Percentiles rank a stretch among this genome's conserved stretches.
Conservation (phyloP, 2,113 vertebrate species). For the Hippoglossus stenolepis region DNA sequence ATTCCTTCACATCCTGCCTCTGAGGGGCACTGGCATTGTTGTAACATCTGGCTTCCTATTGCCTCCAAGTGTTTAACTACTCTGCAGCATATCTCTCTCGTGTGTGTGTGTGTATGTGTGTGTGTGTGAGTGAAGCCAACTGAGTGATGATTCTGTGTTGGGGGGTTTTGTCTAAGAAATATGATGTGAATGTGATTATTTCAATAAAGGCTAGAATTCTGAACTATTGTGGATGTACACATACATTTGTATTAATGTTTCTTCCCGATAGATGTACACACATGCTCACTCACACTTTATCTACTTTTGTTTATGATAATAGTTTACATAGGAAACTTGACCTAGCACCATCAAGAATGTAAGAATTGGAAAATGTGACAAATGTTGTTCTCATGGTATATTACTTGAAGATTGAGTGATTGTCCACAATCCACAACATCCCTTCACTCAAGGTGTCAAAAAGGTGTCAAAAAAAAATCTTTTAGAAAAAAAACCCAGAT, state of each 20-base stretch:
- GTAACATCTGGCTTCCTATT: constrained; percentile 66
- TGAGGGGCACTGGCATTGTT: constrained; percentile 65
- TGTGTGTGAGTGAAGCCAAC: neutral
- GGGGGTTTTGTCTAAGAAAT: neutral
- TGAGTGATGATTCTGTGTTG: neutral
- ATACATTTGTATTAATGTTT: neutral
- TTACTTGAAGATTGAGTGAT: too few species aligned
- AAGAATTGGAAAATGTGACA: too few species aligned
- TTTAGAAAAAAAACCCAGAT: too few species aligned
- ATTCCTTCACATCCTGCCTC: constrained; percentile 42
- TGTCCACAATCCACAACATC: too few species aligned
- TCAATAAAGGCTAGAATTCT: neutral
- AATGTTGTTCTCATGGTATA: too few species aligned
- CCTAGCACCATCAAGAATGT: too few species aligned
- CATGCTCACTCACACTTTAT: too few species aligned
- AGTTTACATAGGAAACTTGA: neutral
- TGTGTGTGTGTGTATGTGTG: neutral
- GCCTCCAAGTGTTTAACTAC: constrained; percentile 7
- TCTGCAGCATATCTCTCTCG: constrained; percentile 20
- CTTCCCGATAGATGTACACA: neutral
- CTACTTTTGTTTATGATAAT: too few species aligned
- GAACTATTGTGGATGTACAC: neutral
- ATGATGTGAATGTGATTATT: neutral
- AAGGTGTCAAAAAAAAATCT: too few species aligned
- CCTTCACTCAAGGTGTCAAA: too few species aligned